Conservation (phyloP, 92 coral and sea anemone species). For the Montipora capitata region DNA sequence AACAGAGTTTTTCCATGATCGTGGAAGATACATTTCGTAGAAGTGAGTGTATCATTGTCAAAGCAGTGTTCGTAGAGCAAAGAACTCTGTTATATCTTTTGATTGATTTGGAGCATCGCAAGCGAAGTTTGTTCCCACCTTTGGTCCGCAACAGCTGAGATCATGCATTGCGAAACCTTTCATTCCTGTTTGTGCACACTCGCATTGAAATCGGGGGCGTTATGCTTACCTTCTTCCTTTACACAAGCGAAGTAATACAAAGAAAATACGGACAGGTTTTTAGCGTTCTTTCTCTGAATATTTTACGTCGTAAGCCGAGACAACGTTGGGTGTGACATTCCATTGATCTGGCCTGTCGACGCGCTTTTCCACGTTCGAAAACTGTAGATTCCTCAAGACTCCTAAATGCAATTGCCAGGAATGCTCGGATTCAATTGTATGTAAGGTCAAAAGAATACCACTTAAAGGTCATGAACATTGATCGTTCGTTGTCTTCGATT, state of each 20-base stretch:
- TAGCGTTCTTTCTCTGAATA: not conserved
- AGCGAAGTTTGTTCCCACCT: constrained; percentile 9
- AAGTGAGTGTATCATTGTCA: not conserved
- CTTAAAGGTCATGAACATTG: not conserved
- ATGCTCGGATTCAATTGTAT: not conserved
- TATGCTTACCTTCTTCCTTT: not conserved
- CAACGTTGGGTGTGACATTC: not conserved
- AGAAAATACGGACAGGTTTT: not conserved
- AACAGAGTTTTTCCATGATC: constrained; percentile 16
- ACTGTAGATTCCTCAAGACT: no score
- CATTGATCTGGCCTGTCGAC: not conserved
- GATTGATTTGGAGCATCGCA: not conserved
- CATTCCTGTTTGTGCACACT: not conserved
- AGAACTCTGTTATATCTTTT: not conserved
- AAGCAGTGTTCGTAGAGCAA: not conserved
- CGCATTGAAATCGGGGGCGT: not conserved
- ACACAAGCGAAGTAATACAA: not conserved
- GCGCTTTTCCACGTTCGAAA: not conserved
- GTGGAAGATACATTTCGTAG: not conserved
- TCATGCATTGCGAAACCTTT: not conserved
- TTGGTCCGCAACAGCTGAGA: constrained; percentile 28
- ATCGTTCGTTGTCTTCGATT: not conserved
- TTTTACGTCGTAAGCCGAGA: not conserved
- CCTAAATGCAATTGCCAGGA: not conserved
- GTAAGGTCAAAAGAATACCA: constrained; percentile 16